These are phyloP conservation scores for Paralichthys olivaceus DNA, from an alignment of 2,113 vertebrate species.

Conservation along the genomic window DNA sequence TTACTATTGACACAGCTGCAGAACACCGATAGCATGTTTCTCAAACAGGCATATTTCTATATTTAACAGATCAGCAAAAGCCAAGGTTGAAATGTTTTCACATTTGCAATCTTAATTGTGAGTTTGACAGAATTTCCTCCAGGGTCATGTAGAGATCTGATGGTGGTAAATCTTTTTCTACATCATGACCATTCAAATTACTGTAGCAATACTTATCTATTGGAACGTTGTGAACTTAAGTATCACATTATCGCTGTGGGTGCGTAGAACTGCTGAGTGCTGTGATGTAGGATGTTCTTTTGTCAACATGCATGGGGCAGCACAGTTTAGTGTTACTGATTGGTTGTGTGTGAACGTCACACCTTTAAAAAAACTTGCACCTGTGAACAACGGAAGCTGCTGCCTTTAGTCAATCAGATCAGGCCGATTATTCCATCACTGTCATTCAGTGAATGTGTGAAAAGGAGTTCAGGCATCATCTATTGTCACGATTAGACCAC, in stretches of 20 bases:
- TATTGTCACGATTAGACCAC: conserved; percentile 8
- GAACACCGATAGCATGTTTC: too few species aligned
- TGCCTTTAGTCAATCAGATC: neutral
- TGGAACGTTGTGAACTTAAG: neutral
- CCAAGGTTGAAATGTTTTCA: too few species aligned
- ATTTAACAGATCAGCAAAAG: too few species aligned
- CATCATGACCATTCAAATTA: neutral
- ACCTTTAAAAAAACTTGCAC: too few species aligned
- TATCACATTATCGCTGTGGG: neutral
- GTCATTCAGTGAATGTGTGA: neutral
- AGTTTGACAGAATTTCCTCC: too few species aligned
- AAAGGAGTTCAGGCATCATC: neutral
- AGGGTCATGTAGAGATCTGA: neutral
- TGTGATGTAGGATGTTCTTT: conserved; percentile 14
- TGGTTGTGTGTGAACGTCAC: conserved; percentile 13
- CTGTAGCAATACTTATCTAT: neutral
- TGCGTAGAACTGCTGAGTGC: neutral
- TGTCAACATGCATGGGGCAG: conserved; percentile 1
- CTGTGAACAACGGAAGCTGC: neutral
- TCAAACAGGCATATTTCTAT: too few species aligned
- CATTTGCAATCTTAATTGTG: too few species aligned
- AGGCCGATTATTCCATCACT: neutral
- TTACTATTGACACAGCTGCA: too few species aligned
- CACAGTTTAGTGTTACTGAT: conserved; percentile 16
- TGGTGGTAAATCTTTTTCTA: conserved; percentile 5